Base-by-base conservation (phyloP, 2,797 vertebrate genomes). In the Carapus acus region DNA sequence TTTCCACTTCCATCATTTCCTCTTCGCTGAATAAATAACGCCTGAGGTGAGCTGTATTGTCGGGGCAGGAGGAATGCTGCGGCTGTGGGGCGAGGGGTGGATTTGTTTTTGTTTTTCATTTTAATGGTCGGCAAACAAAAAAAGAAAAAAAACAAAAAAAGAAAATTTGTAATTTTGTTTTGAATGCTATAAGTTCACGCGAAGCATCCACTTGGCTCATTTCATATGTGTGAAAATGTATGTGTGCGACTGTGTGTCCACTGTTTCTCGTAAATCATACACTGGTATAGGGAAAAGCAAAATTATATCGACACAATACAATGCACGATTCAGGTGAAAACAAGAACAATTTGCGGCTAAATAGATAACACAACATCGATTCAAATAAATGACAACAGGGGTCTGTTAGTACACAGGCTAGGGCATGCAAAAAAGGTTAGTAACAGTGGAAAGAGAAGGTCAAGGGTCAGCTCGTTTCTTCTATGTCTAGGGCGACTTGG, bases 391-490 rank as follows among this genome's bases (percentile, higher is more conserved):
- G 56, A 18, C 20, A 38, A n/a, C n/a, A n/a, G n/a, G 18, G 34
- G 14, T 21, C 27, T 41, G 7, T 9, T 16, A 50, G 43, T 42
- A 29, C 43, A 62, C 37, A 58, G 39, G 62, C 7, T 44, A 49
- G 36, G 19, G 17, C 61, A 68, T 71, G 69, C 58, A 55, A 19
- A 22, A 13, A 16, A 23, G 24, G 45, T 61, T 61, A 69, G 64
- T 65, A 22, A 47, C 49, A 52, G 69, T 24, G 58, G 45, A 51
- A 17, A 49, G 55, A 38, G 54, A 39, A 68, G 78, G 76, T 79
- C 77, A 80, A 57, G 64, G 81, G 76, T 81, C 75, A 80, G 56
- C 54, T 66, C 43, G 57, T 75, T 74, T 78, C 43, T 49, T 58
- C 58, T 54, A 58, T 24, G 54, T 27, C 39, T 21, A n/a, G 48